phyloP scores from a whole-genome alignment of 2,113 vertebrate genomes.

The Macrotus californicus region DNA sequence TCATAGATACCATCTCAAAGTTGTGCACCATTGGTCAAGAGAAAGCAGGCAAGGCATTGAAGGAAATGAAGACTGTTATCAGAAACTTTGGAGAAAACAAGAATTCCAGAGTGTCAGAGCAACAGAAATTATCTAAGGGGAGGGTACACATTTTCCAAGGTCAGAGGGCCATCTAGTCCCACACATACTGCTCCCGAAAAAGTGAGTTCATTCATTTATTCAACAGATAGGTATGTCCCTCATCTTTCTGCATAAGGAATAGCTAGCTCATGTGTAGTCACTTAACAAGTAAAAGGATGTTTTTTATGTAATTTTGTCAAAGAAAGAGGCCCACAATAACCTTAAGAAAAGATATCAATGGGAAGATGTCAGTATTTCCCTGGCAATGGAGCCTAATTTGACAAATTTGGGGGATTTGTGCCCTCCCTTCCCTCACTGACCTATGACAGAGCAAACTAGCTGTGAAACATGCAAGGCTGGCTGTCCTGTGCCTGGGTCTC shows the following conservation, averaged over 20 bases:
- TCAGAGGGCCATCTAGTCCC: background rate
- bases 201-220: background rate
- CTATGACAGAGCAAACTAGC: conserved; percentile 37
- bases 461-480: conserved; percentile 2
- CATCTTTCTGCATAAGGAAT: background rate
- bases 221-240: background rate
- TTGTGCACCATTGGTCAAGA: background rate
- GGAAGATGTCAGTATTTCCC: background rate
- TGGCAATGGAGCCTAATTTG: background rate
- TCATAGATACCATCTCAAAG: background rate
- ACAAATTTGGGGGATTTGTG: background rate
- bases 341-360: background rate
- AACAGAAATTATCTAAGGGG: background rate
- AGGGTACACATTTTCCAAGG: background rate
- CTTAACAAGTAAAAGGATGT: background rate
- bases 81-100: background rate
- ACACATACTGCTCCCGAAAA: background rate
- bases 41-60: background rate
- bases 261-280: background rate
- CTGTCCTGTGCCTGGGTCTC: conserved; percentile 50
- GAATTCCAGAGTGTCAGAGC: background rate
- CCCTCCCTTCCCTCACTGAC: conserved; percentile 15
- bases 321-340: background rate
- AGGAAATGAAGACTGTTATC: background rate
- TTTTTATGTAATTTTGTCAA: background rate